A percentile compares a stretch with the other conserved stretches of the same genome.
These are phyloP conservation scores for Hartigia nigra DNA, from an alignment of 2,888 invertebrate genomes.

Conservation along the genomic window DNA sequence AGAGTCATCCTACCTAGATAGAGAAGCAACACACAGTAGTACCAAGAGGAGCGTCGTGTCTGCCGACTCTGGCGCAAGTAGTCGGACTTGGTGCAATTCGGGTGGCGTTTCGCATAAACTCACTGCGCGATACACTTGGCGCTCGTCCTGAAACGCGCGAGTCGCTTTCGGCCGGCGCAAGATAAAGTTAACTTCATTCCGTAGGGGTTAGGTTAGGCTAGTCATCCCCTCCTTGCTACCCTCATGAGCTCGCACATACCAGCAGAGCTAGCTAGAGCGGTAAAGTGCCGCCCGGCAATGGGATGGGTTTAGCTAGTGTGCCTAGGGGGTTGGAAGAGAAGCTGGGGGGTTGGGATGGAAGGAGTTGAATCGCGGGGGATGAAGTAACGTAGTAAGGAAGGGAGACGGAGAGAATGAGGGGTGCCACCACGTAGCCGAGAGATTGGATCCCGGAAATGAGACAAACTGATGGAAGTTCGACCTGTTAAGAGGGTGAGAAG, in stretches of 20 bases:
- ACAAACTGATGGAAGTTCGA: constrained; percentile 58
- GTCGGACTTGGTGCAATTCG: neutral
- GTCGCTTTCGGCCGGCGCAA: constrained; percentile 29
- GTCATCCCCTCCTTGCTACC: neutral
- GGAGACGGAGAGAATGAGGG: constrained; percentile 22
- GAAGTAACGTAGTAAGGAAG: constrained; percentile 26
- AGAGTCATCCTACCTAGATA: neutral
- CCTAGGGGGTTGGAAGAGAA: constrained; percentile 19
- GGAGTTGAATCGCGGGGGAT: constrained; percentile 12
- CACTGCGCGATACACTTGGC: constrained; percentile 53
- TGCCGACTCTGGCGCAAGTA: constrained; percentile 17
- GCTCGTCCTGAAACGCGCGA: constrained; percentile 46
- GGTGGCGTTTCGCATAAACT: constrained; percentile 44
- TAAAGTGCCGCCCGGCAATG: constrained; percentile 34
- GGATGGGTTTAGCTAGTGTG: constrained; percentile 22
- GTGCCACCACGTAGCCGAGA: constrained; percentile 51
- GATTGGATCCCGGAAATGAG: constrained; percentile 64
- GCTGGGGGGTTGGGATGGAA: constrained; percentile 17
- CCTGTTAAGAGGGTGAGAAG: constrained; percentile 25
- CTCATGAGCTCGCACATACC: neutral
- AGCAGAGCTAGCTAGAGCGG: constrained; percentile 22
- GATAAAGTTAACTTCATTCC: constrained; percentile 47
- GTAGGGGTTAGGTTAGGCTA: constrained; percentile 17
- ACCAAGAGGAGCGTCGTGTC: neutral
- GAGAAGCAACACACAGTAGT: neutral